A percentile compares a stretch with the other conserved stretches of the same genome.
phyloP scores from a whole-genome alignment of 2,797 vertebrate species.

The Scolopax rusticola region DNA sequence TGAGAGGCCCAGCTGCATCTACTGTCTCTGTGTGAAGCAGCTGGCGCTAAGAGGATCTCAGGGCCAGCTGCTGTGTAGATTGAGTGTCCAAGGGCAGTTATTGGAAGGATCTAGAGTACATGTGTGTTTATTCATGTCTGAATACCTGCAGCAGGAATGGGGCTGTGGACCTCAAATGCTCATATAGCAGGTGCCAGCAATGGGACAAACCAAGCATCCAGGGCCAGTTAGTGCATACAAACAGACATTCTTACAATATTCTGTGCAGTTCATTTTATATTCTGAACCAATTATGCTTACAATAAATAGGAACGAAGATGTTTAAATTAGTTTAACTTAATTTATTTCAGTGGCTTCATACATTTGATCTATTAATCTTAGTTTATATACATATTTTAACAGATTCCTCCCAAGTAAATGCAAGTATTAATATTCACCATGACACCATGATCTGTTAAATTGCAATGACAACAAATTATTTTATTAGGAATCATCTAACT shows the following conservation, averaged over 20 bases:
- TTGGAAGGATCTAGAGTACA: not conserved
- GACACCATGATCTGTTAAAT: not conserved
- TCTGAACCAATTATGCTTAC: not conserved
- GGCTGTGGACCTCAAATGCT: not conserved
- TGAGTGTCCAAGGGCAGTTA: not conserved
- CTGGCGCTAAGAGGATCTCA: not conserved
- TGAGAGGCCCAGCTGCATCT: not conserved
- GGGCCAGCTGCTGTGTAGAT: not conserved
- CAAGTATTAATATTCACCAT: not conserved
- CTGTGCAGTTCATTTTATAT: not conserved
- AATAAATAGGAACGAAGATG: not conserved
- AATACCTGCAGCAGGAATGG: not conserved
- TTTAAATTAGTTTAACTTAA: not conserved
- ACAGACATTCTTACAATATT: not conserved
- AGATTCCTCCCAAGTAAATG: not conserved
- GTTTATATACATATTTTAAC: not conserved
- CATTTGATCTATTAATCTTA: not conserved
- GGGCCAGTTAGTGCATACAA: not conserved
- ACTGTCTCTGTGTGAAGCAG: not conserved
- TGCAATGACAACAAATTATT: not conserved
- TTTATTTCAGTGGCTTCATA: not conserved
- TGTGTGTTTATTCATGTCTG: not conserved
- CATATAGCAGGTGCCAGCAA: not conserved
- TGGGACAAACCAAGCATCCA: not conserved
- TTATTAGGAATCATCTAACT: not conserved